Percentiles rank a stretch among this genome's conserved stretches.
These are phyloP conservation scores for Okamejei kenojei DNA, from an alignment of 2,797 vertebrate genomes.

Conservation along the genomic window DNA sequence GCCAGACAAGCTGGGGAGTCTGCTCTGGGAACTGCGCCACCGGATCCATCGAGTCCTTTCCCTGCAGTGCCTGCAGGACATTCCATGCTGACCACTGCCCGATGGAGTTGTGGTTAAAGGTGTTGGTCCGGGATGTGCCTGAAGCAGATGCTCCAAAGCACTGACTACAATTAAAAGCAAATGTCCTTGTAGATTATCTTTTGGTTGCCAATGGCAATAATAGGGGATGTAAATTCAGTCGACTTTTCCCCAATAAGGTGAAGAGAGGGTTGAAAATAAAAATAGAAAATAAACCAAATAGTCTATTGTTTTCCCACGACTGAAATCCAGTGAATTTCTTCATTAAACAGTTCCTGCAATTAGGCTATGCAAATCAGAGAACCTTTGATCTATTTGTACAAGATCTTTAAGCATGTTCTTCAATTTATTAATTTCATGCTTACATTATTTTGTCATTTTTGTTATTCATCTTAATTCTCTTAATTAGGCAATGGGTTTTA, in stretches of 20 bases:
- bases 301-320: constrained; percentile 1
- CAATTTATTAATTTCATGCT: constrained; percentile 32
- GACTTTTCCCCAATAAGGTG: background rate
- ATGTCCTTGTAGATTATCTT: no score
- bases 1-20: no score
- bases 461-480: constrained; percentile 25
- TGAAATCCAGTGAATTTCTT: constrained; percentile 8
- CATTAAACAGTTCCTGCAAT: background rate
- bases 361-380: background rate
- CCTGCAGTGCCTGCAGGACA: no score
- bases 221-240: no score
- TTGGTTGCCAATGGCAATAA: background rate
- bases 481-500: constrained; percentile 30
- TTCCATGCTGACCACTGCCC: no score
- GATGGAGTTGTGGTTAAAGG: no score
- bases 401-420: constrained; percentile 35
- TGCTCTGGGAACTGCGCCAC: no score
- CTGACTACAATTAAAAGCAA: no score
- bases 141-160: no score
- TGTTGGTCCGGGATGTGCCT: no score
- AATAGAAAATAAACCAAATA: background rate
- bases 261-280: background rate
- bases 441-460: constrained; percentile 12
- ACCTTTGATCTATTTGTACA: constrained; percentile 28
- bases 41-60: no score